Conservation (phyloP, 2,888 invertebrate species). For the Carabus problematicus region DNA sequence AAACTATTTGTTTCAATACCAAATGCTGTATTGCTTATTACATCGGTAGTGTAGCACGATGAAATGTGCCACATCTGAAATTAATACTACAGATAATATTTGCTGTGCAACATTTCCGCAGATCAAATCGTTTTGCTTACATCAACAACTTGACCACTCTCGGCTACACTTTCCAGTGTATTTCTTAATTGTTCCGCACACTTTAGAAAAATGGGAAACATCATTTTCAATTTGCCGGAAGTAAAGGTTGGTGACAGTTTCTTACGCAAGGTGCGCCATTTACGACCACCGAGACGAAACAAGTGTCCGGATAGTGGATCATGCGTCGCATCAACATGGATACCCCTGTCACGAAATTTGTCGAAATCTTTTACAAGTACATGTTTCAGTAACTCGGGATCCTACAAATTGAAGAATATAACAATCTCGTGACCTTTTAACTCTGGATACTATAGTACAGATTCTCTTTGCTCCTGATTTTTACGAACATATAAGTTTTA, state of each 20-base stretch:
- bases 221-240: slow-evolving; percentile 66
- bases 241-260: slow-evolving; percentile 69
- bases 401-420: slow-evolving; percentile 53
- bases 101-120: background rate
- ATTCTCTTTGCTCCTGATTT: too few relatives aligned
- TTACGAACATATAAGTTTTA: too few relatives aligned
- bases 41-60: slow-evolving; percentile 42
- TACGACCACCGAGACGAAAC: slow-evolving; percentile 61
- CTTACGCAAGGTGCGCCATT: slow-evolving; percentile 66
- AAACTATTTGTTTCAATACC: slow-evolving; percentile 45
- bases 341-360: slow-evolving; percentile 66
- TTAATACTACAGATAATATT: slow-evolving; percentile 16
- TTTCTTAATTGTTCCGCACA: slow-evolving; percentile 61
- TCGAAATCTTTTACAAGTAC: slow-evolving; percentile 65
- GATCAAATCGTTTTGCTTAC: slow-evolving; percentile 11
- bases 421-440: too few relatives aligned
- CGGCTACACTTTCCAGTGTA: slow-evolving; percentile 55
- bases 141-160: slow-evolving; percentile 51
- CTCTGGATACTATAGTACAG: too few relatives aligned
- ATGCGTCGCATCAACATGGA: slow-evolving; percentile 62
- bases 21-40: slow-evolving; percentile 44
- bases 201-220: slow-evolving; percentile 62
- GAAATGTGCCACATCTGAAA: slow-evolving; percentile 44
- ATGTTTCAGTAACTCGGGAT: slow-evolving; percentile 63
- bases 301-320: slow-evolving; percentile 65